A percentile compares a stretch with the other conserved stretches of the same genome.
These are phyloP conservation scores for Bellardia pandia DNA, from an alignment of 2,888 invertebrate species.

Conservation along the genomic window DNA sequence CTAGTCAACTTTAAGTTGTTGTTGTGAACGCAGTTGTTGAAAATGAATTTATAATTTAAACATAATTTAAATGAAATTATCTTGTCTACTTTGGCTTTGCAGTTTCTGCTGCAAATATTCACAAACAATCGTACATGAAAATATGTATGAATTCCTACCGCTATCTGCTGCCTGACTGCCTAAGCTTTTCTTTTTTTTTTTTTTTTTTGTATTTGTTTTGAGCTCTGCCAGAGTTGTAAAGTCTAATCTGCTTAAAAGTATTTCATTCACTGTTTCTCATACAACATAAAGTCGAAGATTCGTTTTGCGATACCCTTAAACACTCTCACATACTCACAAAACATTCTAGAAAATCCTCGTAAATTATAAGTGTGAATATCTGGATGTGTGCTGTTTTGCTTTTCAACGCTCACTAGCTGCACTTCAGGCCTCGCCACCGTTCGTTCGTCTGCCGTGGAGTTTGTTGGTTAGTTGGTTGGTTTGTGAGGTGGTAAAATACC, in stretches of 20 bases:
- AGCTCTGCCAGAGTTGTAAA: slow-evolving; percentile 58
- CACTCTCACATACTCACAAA: slow-evolving; percentile 69
- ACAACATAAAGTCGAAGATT: slow-evolving; percentile 70
- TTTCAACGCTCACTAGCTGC: slow-evolving; percentile 9
- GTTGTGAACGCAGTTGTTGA: slow-evolving; percentile 32
- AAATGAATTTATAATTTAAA: slow-evolving; percentile 74
- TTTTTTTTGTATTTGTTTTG: slow-evolving; percentile 1
- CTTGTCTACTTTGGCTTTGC: slow-evolving; percentile 66
- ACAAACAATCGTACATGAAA: slow-evolving; percentile 32
- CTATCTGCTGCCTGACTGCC: slow-evolving; percentile 52
- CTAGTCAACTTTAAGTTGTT: slow-evolving; percentile 15
- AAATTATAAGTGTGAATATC: slow-evolving; percentile 70
- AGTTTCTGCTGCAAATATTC: slow-evolving; percentile 35
- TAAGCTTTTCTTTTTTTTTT: slow-evolving; percentile 34
- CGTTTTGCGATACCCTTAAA: slow-evolving; percentile 69
- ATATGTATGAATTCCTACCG: slow-evolving; percentile 58
- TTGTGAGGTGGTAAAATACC: slow-evolving; percentile 73
- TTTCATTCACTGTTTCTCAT: slow-evolving; percentile 73
- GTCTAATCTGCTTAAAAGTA: slow-evolving; percentile 73
- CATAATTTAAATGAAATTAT: slow-evolving; percentile 73
- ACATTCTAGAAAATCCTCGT: slow-evolving; percentile 69
- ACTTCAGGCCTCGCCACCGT: slow-evolving; percentile 52
- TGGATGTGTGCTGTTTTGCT: slow-evolving; percentile 22
- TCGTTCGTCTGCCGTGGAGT: slow-evolving; percentile 20
- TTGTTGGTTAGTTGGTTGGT: slow-evolving; percentile 48